phyloP scores from a whole-genome alignment of 1,140 invertebrate genomes.

The Pemphigus obesinymphae region DNA sequence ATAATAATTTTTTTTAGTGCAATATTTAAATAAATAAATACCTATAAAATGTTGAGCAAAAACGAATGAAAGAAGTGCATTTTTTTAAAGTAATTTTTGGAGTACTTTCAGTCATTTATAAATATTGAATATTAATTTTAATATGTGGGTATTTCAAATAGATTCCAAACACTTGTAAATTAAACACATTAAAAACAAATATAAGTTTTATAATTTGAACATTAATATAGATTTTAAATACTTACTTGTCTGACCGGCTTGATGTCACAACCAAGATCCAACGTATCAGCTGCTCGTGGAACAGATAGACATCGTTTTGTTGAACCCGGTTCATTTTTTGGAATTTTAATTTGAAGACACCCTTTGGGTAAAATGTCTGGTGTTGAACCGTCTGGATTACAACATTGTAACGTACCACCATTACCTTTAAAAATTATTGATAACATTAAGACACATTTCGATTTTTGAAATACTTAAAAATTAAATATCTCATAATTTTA shows the following conservation, averaged over 20 bases:
- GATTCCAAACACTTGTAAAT: too few relatives aligned
- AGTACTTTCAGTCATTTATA: too few relatives aligned
- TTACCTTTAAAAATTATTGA: not conserved
- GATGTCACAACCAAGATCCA: not conserved
- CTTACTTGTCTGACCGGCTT: conserved; percentile 1
- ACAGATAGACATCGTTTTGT: not conserved
- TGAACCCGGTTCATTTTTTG: not conserved
- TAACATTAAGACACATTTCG: not conserved
- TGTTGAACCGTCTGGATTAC: not conserved
- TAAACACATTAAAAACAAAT: too few relatives aligned
- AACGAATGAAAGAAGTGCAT: too few relatives aligned
- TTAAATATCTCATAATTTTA: not conserved
- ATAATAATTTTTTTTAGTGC: too few relatives aligned
- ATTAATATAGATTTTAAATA: not conserved
- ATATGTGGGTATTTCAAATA: too few relatives aligned
- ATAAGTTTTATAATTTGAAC: too few relatives aligned
- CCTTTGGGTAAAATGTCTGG: not conserved
- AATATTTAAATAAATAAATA: too few relatives aligned
- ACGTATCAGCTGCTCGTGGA: not conserved
- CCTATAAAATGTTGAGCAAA: too few relatives aligned
- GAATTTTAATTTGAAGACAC: not conserved
- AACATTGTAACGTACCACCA: not conserved
- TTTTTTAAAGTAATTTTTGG: too few relatives aligned
- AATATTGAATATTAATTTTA: too few relatives aligned
- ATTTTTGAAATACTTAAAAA: not conserved